A percentile compares a stretch with the other conserved stretches of the same genome.
Evolutionary conservation across 2,888 invertebrate species (phyloP).

Genomic region (Chloroclystis v-ata): DNA sequence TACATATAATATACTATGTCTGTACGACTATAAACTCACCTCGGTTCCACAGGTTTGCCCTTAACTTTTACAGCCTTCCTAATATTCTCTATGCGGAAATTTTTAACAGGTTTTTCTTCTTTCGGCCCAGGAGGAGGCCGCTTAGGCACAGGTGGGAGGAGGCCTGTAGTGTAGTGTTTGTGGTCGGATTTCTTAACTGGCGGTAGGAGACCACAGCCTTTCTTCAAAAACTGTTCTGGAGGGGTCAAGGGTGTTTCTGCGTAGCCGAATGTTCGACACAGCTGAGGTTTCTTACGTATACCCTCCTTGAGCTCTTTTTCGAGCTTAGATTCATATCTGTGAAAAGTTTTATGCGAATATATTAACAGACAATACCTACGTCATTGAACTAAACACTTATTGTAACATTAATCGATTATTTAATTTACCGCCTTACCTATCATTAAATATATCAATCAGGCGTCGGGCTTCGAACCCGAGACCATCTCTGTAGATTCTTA

Average conservation of each 20-base stretch:
- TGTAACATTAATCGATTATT: too few species aligned
- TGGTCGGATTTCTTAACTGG: conserved; percentile 60
- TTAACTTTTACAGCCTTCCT: conserved; percentile 73
- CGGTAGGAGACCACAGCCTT: conserved; percentile 74
- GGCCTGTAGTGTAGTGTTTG: conserved; percentile 53
- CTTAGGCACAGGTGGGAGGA: conserved; percentile 70
- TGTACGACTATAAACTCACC: conserved; percentile 35
- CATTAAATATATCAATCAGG: too few species aligned
- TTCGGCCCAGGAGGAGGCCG: conserved; percentile 51
- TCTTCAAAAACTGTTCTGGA: conserved; percentile 81
- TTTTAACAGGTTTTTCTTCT: conserved; percentile 54
- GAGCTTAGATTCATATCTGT: conserved; percentile 74
- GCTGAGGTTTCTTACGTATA: conserved; percentile 53
- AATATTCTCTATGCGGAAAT: conserved; percentile 81
- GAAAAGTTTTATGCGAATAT: too few species aligned
- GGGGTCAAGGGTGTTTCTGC: conserved; percentile 79
- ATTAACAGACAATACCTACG: too few species aligned
- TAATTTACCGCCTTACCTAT: too few species aligned
- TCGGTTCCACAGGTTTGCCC: conserved; percentile 75
- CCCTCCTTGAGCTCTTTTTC: conserved; percentile 64
- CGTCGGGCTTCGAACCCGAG: too few species aligned
- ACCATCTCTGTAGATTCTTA: too few species aligned
- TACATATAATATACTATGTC: too few species aligned
- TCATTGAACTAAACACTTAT: too few species aligned
- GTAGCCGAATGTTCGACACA: conserved; percentile 82